These are phyloP conservation scores for Phragmatobia fuliginosa DNA, from an alignment of 2,888 invertebrate genomes.

Conservation along the genomic window DNA sequence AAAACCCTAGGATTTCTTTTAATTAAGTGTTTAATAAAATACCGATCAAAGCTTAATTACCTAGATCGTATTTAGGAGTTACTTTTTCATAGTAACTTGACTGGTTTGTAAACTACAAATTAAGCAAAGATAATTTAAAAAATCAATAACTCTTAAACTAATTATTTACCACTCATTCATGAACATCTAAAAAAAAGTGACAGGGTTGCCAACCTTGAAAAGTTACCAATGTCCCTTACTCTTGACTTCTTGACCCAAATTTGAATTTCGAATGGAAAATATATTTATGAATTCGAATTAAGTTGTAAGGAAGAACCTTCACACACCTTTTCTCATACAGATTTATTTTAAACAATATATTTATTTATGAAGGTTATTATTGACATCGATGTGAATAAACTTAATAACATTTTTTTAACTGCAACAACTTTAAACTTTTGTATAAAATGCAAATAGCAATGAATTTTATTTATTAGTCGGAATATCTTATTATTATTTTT, in stretches of 20 bases:
- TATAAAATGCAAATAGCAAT: not conserved
- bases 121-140: not conserved
- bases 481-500: too few species aligned
- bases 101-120: not conserved
- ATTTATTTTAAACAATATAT: not conserved
- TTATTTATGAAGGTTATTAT: not conserved
- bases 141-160: not conserved
- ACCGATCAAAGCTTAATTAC: too few species aligned
- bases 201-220: not conserved
- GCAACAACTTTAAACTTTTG: not conserved
- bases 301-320: not conserved
- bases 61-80: too few species aligned
- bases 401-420: not conserved
- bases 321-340: not conserved
- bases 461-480: too few species aligned
- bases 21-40: too few species aligned
- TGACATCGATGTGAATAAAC: not conserved
- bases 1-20: too few species aligned
- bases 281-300: not conserved
- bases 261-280: not conserved
- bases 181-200: not conserved
- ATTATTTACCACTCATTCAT: too few species aligned
- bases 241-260: not conserved
- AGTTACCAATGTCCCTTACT: not conserved
- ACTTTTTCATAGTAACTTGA: too few species aligned